Evolutionary conservation across 2,888 invertebrate species (phyloP).

Genomic region (Chaitophorus viminalis): DNA sequence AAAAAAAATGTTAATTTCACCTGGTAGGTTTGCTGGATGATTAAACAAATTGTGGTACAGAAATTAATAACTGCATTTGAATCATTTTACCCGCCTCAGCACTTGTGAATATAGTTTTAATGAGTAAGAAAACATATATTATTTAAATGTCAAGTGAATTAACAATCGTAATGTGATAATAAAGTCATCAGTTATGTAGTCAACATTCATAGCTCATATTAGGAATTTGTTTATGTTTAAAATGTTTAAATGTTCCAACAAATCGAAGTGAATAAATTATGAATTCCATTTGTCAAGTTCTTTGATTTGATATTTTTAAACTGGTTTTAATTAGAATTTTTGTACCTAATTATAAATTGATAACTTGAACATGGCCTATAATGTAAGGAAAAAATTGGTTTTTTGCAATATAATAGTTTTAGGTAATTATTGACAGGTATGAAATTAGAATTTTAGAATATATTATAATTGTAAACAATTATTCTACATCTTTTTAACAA

Average conservation of each 20-base stretch:
- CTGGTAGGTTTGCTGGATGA: slow-evolving; percentile 14
- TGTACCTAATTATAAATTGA: too few relatives aligned
- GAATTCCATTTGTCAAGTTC: background rate
- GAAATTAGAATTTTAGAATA: too few relatives aligned
- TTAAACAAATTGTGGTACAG: slow-evolving; percentile 48
- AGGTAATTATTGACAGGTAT: too few relatives aligned
- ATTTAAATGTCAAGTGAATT: background rate
- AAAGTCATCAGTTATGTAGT: background rate
- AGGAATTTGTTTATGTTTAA: too few relatives aligned
- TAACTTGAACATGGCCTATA: too few relatives aligned
- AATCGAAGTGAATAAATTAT: background rate
- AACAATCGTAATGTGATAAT: background rate
- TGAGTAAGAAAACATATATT: background rate
- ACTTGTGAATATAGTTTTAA: background rate
- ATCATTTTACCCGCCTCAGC: background rate
- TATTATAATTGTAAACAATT: too few relatives aligned
- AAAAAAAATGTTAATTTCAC: slow-evolving; percentile 20
- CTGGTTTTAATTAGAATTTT: background rate
- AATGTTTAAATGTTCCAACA: too few relatives aligned
- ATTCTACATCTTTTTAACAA: too few relatives aligned
- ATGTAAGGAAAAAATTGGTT: too few relatives aligned
- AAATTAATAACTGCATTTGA: background rate
- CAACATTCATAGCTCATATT: too few relatives aligned
- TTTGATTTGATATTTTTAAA: background rate
- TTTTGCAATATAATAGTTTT: too few relatives aligned